Conservation (phyloP, 2,888 invertebrate genomes). For the Busseola fusca region DNA sequence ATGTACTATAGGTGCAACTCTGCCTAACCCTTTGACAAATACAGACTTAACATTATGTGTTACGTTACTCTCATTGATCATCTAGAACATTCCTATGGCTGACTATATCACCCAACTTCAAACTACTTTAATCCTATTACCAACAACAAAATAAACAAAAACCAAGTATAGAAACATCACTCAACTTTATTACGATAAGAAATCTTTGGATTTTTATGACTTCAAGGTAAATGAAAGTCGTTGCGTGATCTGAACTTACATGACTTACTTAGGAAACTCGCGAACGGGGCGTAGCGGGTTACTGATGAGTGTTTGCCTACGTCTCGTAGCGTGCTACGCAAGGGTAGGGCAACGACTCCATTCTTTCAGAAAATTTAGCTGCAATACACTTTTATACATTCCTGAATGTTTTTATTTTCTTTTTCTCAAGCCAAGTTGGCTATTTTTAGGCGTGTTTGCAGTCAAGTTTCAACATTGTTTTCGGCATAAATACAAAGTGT, state of each 20-base stretch:
- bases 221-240: constrained; percentile 39
- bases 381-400: constrained; percentile 13
- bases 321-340: constrained; percentile 43
- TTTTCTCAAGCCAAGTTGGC: constrained; percentile 1
- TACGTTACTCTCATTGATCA: neutral
- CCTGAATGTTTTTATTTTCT: constrained; percentile 9
- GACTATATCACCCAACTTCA: neutral
- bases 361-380: constrained; percentile 15
- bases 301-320: constrained; percentile 25
- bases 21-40: no score
- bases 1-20: no score
- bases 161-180: constrained; percentile 41
- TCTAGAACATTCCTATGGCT: neutral
- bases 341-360: constrained; percentile 10
- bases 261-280: constrained; percentile 54
- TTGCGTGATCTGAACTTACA: constrained; percentile 53
- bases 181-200: constrained; percentile 47
- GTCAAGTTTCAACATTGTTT: constrained; percentile 2
- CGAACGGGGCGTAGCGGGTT: constrained; percentile 8
- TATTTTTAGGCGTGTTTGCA: constrained; percentile 18
- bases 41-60: neutral
- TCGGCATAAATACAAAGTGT: neutral
- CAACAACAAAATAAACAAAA: constrained; percentile 14
- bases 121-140: neutral
- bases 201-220: constrained; percentile 46